Percentiles rank a stretch among this genome's conserved stretches.
phyloP scores from a whole-genome alignment of 2,888 invertebrate species.

The Drosophila neonasuta region DNA sequence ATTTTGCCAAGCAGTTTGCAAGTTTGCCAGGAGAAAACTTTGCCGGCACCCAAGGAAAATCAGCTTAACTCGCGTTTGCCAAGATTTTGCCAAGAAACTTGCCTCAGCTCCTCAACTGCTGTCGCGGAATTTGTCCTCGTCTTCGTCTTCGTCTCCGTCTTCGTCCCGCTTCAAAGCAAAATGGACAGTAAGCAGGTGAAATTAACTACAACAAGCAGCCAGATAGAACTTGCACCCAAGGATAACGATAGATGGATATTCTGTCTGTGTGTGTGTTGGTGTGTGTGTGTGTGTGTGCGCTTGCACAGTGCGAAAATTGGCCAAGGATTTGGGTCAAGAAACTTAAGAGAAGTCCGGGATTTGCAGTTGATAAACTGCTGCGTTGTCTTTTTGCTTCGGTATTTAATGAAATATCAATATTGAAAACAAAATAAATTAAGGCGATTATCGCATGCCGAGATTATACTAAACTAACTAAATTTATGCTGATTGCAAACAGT shows the following conservation, averaged over 20 bases:
- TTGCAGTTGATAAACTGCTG: slow-evolving; percentile 31
- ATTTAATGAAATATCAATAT: slow-evolving; percentile 2
- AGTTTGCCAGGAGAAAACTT: slow-evolving; percentile 39
- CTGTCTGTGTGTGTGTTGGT: too few relatives aligned
- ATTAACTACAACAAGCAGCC: slow-evolving; percentile 63
- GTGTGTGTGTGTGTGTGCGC: not conserved
- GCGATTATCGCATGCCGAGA: not conserved
- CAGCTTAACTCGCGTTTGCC: slow-evolving; percentile 60
- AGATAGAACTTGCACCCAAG: slow-evolving; percentile 21
- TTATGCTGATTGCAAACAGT: not conserved
- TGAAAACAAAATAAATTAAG: not conserved
- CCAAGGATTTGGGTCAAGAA: slow-evolving; percentile 42
- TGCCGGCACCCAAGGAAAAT: slow-evolving; percentile 52
- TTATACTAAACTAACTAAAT: not conserved
- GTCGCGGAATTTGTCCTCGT: slow-evolving; percentile 57
- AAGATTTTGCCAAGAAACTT: slow-evolving; percentile 69
- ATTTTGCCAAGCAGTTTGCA: slow-evolving; percentile 39
- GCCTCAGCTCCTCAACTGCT: slow-evolving; percentile 47
- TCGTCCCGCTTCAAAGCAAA: slow-evolving; percentile 15
- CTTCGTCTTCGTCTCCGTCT: too few relatives aligned
- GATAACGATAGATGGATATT: slow-evolving; percentile 6
- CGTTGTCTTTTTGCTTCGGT: not conserved
- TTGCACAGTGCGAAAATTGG: slow-evolving; percentile 49
- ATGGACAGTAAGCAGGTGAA: slow-evolving; percentile 73
- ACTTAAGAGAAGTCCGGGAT: slow-evolving; percentile 32